A percentile compares a stretch with the other conserved stretches of the same genome.
Conservation (phyloP, 1,140 invertebrate genomes). For the Euschistus heros region DNA sequence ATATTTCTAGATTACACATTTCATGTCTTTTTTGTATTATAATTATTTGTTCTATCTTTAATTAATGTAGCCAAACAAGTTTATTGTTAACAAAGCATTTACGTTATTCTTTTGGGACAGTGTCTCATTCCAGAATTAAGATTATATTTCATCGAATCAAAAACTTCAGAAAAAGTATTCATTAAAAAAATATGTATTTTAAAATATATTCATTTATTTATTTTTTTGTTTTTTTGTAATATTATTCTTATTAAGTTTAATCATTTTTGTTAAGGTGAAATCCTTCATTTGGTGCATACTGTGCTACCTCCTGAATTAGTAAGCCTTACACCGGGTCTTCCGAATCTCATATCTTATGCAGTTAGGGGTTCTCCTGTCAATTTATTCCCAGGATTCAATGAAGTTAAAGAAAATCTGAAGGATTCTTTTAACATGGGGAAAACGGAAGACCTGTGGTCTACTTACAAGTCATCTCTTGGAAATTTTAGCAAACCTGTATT, state of each 20-base stretch:
- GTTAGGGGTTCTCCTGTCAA: conserved; percentile 43
- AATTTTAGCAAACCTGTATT: not conserved
- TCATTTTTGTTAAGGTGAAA: conserved; percentile 45
- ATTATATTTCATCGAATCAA: too few species aligned
- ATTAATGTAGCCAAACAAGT: too few species aligned
- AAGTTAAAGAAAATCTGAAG: not conserved
- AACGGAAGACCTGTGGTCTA: not conserved
- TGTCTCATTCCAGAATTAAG: too few species aligned
- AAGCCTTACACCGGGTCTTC: conserved; percentile 67
- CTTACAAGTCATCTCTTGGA: not conserved
- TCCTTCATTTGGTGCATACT: conserved; percentile 73
- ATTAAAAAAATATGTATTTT: too few species aligned
- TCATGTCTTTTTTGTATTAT: too few species aligned
- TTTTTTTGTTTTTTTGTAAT: not conserved
- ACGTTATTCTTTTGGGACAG: too few species aligned
- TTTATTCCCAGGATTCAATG: not conserved
- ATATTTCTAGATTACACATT: too few species aligned
- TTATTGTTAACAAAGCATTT: too few species aligned
- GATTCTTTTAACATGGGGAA: not conserved
- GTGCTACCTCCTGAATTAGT: conserved; percentile 75
- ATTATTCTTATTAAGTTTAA: conserved; percentile 18
- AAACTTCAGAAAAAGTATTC: too few species aligned
- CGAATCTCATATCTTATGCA: conserved; percentile 65
- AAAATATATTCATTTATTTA: not conserved
- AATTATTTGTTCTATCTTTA: too few species aligned